Conservation (phyloP, 2,888 invertebrate species). For the Lordiphosa andalusiaca region DNA sequence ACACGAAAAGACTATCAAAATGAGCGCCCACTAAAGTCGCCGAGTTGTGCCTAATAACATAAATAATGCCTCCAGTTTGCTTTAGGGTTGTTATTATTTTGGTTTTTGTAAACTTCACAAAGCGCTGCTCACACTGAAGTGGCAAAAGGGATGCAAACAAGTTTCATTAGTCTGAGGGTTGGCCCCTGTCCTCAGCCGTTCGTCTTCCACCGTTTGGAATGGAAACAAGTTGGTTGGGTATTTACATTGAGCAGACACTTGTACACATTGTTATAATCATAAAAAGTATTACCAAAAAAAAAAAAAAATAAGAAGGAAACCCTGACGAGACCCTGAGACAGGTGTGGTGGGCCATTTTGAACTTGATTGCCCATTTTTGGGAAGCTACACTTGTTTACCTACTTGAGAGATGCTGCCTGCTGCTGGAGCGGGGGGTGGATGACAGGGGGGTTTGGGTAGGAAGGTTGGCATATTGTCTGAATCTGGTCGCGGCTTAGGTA, state of each 20-base stretch:
- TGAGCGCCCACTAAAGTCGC: constrained; percentile 33
- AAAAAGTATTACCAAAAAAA: constrained; percentile 71
- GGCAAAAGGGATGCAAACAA: constrained; percentile 44
- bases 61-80: constrained; percentile 38
- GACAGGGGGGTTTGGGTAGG: background rate
- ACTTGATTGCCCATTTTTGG: constrained; percentile 73
- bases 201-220: no score
- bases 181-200: constrained; percentile 2
- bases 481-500: constrained; percentile 63
- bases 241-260: constrained; percentile 55
- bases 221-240: constrained; percentile 60
- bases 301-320: constrained; percentile 22
- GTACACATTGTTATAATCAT: constrained; percentile 68
- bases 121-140: constrained; percentile 30
- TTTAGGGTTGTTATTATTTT: constrained; percentile 31
- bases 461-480: constrained; percentile 23
- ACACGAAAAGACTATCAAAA: constrained; percentile 69
- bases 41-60: constrained; percentile 44
- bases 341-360: constrained; percentile 62
- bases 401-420: constrained; percentile 33
- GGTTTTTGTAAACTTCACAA: constrained; percentile 46
- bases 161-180: constrained; percentile 55
- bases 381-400: constrained; percentile 66
- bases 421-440: background rate
- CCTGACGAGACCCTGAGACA: constrained; percentile 22